Conservation (phyloP, 2,888 invertebrate species). For the Calameuta pallipes region DNA sequence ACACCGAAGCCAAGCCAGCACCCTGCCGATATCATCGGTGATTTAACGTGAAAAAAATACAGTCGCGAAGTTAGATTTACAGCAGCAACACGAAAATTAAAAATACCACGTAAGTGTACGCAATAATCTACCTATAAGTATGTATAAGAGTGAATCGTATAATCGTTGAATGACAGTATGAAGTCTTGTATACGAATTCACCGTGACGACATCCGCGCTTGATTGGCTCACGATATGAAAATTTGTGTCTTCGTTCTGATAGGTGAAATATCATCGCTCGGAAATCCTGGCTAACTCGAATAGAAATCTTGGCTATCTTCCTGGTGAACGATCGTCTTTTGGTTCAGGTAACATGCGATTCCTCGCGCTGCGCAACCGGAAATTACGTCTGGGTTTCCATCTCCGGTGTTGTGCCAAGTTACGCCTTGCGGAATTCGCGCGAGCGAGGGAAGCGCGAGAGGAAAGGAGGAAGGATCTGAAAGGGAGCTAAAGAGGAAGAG, state of each 20-base stretch:
- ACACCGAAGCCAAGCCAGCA: slow-evolving; percentile 20
- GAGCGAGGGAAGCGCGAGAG: slow-evolving; percentile 22
- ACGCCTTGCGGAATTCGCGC: slow-evolving; percentile 33
- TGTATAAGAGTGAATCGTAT: not conserved
- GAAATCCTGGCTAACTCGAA: slow-evolving; percentile 26
- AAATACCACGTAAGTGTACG: not conserved
- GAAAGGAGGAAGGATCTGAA: slow-evolving; percentile 16
- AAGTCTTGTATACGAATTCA: not conserved
- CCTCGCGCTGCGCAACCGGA: slow-evolving; percentile 52
- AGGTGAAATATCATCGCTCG: not conserved
- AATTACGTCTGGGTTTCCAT: slow-evolving; percentile 65
- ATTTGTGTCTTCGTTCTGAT: not conserved
- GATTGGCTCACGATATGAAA: not conserved
- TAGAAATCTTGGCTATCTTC: slow-evolving; percentile 37
- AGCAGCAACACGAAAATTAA: not conserved
- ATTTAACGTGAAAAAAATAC: slow-evolving; percentile 18
- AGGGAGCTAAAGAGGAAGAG: slow-evolving; percentile 9
- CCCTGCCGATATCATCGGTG: slow-evolving; percentile 23
- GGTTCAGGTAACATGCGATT: slow-evolving; percentile 54
- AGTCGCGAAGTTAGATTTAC: not conserved
- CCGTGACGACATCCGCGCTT: not conserved
- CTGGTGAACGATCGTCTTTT: slow-evolving; percentile 60
- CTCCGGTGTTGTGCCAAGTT: slow-evolving; percentile 64
- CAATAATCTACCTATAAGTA: not conserved
- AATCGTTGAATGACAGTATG: not conserved